Evolutionary conservation across 2,113 vertebrate genomes (phyloP).

Genomic region (Pao palembangensis): DNA sequence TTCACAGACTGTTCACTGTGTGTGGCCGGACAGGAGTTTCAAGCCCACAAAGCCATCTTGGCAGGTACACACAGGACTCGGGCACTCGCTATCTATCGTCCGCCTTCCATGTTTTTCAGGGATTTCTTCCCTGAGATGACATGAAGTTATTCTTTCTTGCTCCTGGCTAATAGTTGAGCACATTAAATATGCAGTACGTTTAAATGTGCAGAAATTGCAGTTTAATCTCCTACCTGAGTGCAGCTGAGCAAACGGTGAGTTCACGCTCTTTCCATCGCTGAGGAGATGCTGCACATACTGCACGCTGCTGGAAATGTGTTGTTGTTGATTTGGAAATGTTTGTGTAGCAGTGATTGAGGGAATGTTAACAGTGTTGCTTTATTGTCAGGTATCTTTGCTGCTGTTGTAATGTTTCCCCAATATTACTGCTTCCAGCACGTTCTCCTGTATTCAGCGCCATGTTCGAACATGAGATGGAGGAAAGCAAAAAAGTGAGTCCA

Average conservation of each 20-base stretch:
- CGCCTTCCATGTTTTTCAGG: not conserved
- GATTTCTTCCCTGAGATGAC: no score
- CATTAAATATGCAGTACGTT: no score
- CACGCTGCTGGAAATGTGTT: no score
- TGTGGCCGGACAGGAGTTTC: slow-evolving; percentile 95
- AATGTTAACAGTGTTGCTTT: not conserved
- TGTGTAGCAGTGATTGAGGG: not conserved
- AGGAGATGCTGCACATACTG: no score
- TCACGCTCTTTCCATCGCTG: no score
- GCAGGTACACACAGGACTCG: slow-evolving; percentile 79
- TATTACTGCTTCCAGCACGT: slow-evolving; percentile 75
- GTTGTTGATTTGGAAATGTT: not conserved
- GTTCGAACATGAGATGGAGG: slow-evolving; percentile 99
- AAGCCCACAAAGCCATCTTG: slow-evolving; percentile 97
- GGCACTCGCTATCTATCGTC: not conserved
- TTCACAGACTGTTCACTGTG: slow-evolving; percentile 97
- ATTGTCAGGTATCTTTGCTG: not conserved
- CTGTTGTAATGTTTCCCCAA: not conserved
- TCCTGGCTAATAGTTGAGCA: no score
- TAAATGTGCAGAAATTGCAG: no score
- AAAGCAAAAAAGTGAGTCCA: slow-evolving; percentile 92
- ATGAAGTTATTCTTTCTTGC: no score
- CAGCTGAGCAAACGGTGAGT: no score
- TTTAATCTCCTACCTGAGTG: no score
- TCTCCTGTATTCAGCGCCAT: slow-evolving; percentile 98